Evolutionary conservation across 2,113 vertebrate genomes (phyloP).

Genomic region (Dasyurus viverrinus): DNA sequence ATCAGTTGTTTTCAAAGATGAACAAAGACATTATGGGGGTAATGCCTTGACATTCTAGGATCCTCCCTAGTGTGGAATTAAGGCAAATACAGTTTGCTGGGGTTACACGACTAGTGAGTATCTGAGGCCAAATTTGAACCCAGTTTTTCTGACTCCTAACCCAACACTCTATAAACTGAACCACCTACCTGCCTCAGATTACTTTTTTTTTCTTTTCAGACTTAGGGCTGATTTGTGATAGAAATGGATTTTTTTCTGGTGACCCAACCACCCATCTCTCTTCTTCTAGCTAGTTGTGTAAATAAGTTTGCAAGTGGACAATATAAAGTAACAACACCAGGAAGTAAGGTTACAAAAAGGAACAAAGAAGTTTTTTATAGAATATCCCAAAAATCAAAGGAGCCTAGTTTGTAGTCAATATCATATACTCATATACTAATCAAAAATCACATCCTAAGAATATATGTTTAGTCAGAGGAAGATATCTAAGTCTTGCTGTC

Average conservation of each 20-base stretch:
- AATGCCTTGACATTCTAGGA: too few species aligned
- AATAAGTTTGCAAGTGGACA: background rate
- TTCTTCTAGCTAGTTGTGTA: background rate
- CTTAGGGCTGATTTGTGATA: background rate
- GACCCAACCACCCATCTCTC: background rate
- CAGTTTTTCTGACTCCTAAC: background rate
- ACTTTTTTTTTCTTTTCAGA: background rate
- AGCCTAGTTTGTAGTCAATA: background rate
- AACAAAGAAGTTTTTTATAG: background rate
- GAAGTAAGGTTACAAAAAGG: background rate
- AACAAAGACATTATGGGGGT: too few species aligned
- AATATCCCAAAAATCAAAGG: background rate
- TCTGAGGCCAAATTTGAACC: background rate
- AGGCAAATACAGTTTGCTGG: background rate
- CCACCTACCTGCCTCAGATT: background rate
- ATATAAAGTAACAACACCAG: background rate
- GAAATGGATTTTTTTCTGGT: background rate
- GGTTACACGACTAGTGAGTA: background rate
- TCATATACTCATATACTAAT: background rate
- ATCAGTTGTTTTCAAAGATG: too few species aligned
- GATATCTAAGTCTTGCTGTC: background rate
- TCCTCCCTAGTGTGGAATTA: background rate
- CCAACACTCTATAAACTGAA: background rate
- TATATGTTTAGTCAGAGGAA: background rate
- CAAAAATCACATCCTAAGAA: background rate